A percentile compares a stretch with the other conserved stretches of the same genome.
Evolutionary conservation across 2,888 invertebrate genomes (phyloP).

Genomic region (Ectropis crepuscularia): DNA sequence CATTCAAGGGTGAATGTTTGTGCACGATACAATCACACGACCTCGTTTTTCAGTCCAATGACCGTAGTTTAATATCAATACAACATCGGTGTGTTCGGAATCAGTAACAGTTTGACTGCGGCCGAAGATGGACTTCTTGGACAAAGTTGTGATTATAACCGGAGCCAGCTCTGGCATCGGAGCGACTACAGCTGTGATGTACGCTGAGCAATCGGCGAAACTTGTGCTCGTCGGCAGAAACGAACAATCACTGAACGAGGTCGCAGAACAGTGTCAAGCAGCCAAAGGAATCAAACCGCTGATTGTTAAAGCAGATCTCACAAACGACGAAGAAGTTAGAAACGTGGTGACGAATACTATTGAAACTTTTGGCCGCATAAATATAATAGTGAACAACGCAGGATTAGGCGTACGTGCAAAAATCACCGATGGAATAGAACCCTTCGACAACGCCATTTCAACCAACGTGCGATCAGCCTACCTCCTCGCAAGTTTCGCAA

Average conservation of each 20-base stretch:
- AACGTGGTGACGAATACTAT: conserved; percentile 88
- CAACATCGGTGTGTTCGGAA: neutral
- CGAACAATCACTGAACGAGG: conserved; percentile 86
- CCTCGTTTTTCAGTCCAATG: conserved; percentile 11
- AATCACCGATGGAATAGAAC: conserved; percentile 92
- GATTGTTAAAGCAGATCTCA: conserved; percentile 86
- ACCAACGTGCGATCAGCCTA: conserved; percentile 92
- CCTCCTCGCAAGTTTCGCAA: conserved; percentile 91
- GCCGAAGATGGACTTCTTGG: conserved; percentile 81
- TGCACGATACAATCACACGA: neutral
- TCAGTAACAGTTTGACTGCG: conserved; percentile 44
- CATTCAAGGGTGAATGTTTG: conserved; percentile 4
- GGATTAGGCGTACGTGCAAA: conserved; percentile 90
- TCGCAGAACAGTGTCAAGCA: conserved; percentile 84
- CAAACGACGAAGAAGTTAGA: conserved; percentile 87
- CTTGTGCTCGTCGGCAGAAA: conserved; percentile 89
- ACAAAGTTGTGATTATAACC: conserved; percentile 86
- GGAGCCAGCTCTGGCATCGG: conserved; percentile 92
- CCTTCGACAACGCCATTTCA: conserved; percentile 93
- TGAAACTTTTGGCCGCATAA: conserved; percentile 87
- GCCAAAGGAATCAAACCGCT: conserved; percentile 77
- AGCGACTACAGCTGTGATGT: conserved; percentile 86
- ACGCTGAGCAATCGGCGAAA: conserved; percentile 87
- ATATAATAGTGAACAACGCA: conserved; percentile 94
- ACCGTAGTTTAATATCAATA: conserved; percentile 10